A percentile compares a stretch with the other conserved stretches of the same genome.
Evolutionary conservation across 2,113 vertebrate species (phyloP).

Genomic region (Chunga burmeisteri): DNA sequence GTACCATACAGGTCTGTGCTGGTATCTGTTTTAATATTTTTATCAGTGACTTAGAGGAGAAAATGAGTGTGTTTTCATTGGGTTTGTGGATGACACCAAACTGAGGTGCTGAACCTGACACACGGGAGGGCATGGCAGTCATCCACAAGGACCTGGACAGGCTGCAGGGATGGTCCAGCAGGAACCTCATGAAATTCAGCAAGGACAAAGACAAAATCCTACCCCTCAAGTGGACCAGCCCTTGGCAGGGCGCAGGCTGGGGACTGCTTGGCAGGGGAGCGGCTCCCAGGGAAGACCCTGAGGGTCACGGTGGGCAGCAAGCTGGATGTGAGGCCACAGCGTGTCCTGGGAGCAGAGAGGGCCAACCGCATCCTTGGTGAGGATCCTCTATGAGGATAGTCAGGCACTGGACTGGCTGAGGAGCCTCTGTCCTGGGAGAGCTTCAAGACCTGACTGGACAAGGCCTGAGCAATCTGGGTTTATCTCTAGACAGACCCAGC

Average conservation of each 20-base stretch:
- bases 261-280: not conserved
- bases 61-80: not conserved
- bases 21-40: not conserved
- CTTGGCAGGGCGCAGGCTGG: not conserved
- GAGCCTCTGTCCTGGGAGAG: not conserved
- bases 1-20: not conserved
- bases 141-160: not conserved
- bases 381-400: not conserved
- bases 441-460: not conserved
- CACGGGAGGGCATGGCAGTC: not conserved
- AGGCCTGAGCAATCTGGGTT: not conserved
- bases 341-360: not conserved
- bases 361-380: not conserved
- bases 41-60: not conserved
- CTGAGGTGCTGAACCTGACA: not conserved
- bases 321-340: not conserved
- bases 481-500: not conserved
- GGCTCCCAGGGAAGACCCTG: not conserved
- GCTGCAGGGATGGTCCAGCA: not conserved
- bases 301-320: not conserved
- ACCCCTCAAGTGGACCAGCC: not conserved
- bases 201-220: not conserved
- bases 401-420: not conserved
- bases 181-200: not conserved
- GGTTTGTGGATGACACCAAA: not conserved